Conservation (phyloP, 2,113 vertebrate species). For the Pantherophis guttatus region DNA sequence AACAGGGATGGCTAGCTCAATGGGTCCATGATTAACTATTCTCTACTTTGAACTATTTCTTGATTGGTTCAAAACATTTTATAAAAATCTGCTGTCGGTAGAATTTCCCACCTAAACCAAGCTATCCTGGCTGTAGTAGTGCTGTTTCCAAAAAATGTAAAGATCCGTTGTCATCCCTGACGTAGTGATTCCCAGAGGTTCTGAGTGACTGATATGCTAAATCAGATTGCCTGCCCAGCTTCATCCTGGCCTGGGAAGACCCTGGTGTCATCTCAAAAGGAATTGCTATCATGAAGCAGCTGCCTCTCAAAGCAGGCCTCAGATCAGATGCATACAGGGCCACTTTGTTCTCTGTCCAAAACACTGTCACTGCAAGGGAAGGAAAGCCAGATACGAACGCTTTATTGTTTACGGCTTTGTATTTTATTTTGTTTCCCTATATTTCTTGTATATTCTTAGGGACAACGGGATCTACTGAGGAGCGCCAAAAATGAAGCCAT, state of each 20-base stretch:
- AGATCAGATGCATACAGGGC: neutral
- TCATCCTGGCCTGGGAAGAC: neutral
- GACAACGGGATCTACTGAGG: slow-evolving; percentile 91
- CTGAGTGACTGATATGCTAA: neutral
- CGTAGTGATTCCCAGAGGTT: neutral
- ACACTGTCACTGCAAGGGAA: neutral
- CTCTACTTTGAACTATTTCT: neutral
- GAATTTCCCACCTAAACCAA: neutral
- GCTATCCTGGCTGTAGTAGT: neutral
- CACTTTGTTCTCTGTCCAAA: neutral
- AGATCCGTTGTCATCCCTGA: neutral
- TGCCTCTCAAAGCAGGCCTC: neutral
- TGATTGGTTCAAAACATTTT: neutral
- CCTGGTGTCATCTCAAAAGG: neutral
- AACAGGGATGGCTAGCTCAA: neutral
- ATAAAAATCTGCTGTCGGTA: neutral
- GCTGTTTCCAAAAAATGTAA: neutral
- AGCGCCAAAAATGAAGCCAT: slow-evolving; percentile 88
- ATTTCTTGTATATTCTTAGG: slow-evolving; percentile 69
- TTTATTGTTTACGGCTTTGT: slow-evolving; percentile 28
- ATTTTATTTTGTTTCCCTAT: slow-evolving; percentile 19
- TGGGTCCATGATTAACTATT: neutral
- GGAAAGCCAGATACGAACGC: accelerated
- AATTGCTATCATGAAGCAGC: neutral
- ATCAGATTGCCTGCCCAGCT: neutral